Percentiles rank a stretch among this genome's conserved stretches.
Conservation (phyloP, 2,888 invertebrate genomes). For the Andricus quercusramuli region DNA sequence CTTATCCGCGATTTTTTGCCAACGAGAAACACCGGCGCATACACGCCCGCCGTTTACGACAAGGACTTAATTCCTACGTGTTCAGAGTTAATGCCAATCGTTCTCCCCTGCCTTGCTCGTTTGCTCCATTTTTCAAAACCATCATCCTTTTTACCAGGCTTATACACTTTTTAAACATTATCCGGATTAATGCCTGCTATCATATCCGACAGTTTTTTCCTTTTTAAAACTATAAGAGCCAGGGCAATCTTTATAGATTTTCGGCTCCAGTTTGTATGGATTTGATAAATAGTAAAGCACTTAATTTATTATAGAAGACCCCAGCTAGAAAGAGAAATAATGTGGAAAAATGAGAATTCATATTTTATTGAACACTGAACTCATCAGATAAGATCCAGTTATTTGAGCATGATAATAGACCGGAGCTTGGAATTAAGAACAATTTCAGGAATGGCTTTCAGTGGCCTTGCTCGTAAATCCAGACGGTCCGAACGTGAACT, state of each 20-base stretch:
- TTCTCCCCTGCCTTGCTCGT: not conserved
- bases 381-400: too few species aligned
- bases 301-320: too few species aligned
- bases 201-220: not conserved
- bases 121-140: constrained; percentile 27
- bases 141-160: constrained; percentile 26
- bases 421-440: too few species aligned
- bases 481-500: too few species aligned
- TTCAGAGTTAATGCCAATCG: constrained; percentile 37
- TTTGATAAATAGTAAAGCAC: too few species aligned
- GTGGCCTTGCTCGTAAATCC: too few species aligned
- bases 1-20: constrained; percentile 50
- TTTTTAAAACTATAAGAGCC: not conserved
- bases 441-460: too few species aligned
- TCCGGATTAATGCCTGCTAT: constrained; percentile 13
- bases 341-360: too few species aligned
- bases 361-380: too few species aligned
- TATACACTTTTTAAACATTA: constrained; percentile 24
- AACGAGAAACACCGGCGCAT: constrained; percentile 14
- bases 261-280: not conserved
- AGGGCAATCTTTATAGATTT: not conserved
- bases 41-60: constrained; percentile 47
- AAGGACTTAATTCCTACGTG: constrained; percentile 52
- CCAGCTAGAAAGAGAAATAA: too few species aligned
- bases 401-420: too few species aligned